These are phyloP conservation scores for Arrhopalites spinosus DNA, from an alignment of 2,888 invertebrate genomes.

Conservation along the genomic window DNA sequence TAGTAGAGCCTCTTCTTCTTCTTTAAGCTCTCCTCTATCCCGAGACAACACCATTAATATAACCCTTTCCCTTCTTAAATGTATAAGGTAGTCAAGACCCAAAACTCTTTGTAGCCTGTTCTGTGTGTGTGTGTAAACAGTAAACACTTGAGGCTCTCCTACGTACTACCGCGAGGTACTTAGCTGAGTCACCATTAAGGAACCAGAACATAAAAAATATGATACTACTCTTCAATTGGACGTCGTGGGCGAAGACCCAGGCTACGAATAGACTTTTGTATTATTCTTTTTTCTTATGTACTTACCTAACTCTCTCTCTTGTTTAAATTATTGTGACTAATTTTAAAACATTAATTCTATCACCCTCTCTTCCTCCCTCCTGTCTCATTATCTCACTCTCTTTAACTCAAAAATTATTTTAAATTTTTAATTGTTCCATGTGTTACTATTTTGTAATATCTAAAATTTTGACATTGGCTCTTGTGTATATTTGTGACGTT, in stretches of 20 bases:
- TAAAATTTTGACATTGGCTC: too few relatives aligned
- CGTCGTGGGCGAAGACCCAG: background rate
- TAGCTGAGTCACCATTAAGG: slow-evolving; percentile 27
- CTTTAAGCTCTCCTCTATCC: too few relatives aligned
- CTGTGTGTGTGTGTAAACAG: slow-evolving; percentile 9
- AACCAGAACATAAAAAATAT: slow-evolving; percentile 5
- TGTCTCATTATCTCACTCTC: background rate
- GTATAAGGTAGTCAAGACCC: background rate
- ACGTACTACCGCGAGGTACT: slow-evolving; percentile 1
- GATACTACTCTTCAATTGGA: slow-evolving; percentile 9
- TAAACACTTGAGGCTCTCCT: slow-evolving; percentile 23
- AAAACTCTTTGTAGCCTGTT: background rate
- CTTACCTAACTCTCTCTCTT: too few relatives aligned
- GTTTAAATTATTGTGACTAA: too few relatives aligned
- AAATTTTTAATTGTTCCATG: background rate
- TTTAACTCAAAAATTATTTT: background rate
- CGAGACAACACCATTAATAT: too few relatives aligned
- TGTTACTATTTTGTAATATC: background rate
- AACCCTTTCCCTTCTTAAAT: too few relatives aligned
- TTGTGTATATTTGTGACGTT: too few relatives aligned
- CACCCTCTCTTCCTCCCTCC: background rate
- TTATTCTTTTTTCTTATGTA: too few relatives aligned
- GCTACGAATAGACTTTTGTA: background rate
- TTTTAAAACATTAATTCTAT: too few relatives aligned
- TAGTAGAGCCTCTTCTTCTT: too few relatives aligned